Evolutionary conservation across 2,797 vertebrate genomes (phyloP), one percentile per base, ranked within the genome.

Genomic region (Geotria australis): DNA sequence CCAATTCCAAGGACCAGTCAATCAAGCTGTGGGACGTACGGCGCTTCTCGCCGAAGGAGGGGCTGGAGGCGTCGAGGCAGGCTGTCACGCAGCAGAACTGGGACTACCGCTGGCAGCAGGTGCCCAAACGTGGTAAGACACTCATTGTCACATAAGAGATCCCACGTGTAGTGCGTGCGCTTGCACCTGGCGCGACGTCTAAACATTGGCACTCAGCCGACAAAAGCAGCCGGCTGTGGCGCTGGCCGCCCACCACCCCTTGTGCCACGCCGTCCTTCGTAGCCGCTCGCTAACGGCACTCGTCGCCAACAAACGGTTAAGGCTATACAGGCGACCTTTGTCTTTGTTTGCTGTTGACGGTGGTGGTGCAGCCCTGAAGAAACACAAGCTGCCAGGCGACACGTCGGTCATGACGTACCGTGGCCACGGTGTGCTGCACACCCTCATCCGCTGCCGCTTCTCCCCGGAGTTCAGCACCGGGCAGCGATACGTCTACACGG

Each of bases 41-140:
- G 56, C 78, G 75, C 64, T 83, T 86, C 67, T 85, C 85, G 0
- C 79, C 79, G 48, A 76, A 76, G 62, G 83, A 86, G 63, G 83
- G 79, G 2, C 66, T 91, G 62, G 80, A 79, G 14, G 85, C 85
- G 1, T 85, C 85, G 5, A 76, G 80, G 7, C 73, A 77, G 61
- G 83, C 81, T 8, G 82, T 86, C 61, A 83, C 80, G 14, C 80
- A 84, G 46, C 83, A 91, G 60, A 81, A 80, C 73, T 91, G 85
- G 85, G 85, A 91, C 65, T 91, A 91, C 64, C 79, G 85, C 59
- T 91, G 83, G 85, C 83, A 86, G 65, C 83, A 80, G 69, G 84
- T 88, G 56, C 84, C 84, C 57, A 81, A 79, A 67, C 83, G 78
- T 80, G 82, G 82, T 85, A 58, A 61, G 62, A 9, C 12, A 12